A percentile compares a stretch with the other conserved stretches of the same genome.
Evolutionary conservation across 1,140 invertebrate genomes (phyloP).

Genomic region (Muscidifurax raptorellus): DNA sequence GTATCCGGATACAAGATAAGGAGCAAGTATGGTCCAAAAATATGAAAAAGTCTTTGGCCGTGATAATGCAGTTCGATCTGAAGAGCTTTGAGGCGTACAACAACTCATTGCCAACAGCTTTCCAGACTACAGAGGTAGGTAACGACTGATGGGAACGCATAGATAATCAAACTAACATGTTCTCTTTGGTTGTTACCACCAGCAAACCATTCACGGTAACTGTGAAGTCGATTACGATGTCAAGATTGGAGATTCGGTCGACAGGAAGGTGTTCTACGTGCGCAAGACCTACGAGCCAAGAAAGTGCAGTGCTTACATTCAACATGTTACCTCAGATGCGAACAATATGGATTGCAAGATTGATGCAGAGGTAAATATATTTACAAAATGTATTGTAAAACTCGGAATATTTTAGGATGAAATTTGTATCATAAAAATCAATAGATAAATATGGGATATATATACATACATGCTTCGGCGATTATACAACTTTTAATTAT

Average conservation of each 20-base stretch:
- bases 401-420: too few species aligned
- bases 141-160: slow-evolving; percentile 74
- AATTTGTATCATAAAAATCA: too few species aligned
- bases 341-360: slow-evolving; percentile 56
- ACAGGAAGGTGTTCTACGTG: slow-evolving; percentile 51
- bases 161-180: slow-evolving; percentile 67
- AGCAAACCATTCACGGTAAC: slow-evolving; percentile 68
- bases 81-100: neutral
- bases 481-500: neutral
- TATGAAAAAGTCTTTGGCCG: slow-evolving; percentile 69
- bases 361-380: slow-evolving; percentile 52
- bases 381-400: slow-evolving; percentile 22
- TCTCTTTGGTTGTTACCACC: slow-evolving; percentile 77
- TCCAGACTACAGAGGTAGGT: slow-evolving; percentile 68
- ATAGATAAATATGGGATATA: too few species aligned
- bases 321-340: slow-evolving; percentile 54
- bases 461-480: too few species aligned
- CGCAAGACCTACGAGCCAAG: slow-evolving; percentile 59
- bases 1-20: slow-evolving; percentile 57
- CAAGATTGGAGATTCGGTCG: slow-evolving; percentile 26
- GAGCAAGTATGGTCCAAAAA: slow-evolving; percentile 67
- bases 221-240: slow-evolving; percentile 66
- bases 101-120: neutral
- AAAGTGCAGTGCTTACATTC: slow-evolving; percentile 56
- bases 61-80: slow-evolving; percentile 67